A percentile compares a stretch with the other conserved stretches of the same genome.
Evolutionary conservation across 1,140 invertebrate genomes (phyloP).

Genomic region (Cephus cinctus): DNA sequence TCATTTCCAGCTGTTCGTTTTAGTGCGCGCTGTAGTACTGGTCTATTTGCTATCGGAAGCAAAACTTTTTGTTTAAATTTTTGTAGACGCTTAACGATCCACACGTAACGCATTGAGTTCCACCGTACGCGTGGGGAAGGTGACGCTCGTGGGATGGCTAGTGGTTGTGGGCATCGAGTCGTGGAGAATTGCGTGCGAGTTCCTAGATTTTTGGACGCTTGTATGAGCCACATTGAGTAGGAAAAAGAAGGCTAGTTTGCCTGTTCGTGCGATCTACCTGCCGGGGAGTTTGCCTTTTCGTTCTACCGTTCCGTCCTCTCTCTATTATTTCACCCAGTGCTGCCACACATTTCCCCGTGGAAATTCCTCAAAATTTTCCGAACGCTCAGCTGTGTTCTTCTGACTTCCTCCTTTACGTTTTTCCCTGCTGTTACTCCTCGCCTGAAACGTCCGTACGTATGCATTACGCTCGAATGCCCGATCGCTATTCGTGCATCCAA

Average conservation of each 20-base stretch:
- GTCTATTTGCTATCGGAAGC: no score
- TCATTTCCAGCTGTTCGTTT: conserved; percentile 36
- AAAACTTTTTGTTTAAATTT: no score
- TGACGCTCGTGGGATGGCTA: background rate
- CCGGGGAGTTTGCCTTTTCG: background rate
- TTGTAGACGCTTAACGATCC: no score
- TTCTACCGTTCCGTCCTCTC: background rate
- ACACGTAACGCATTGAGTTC: no score
- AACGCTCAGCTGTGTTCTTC: no score
- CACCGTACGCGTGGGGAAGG: no score
- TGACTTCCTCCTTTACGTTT: no score
- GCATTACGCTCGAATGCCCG: conserved; percentile 17
- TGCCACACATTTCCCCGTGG: background rate
- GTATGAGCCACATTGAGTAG: background rate
- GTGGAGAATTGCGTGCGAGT: background rate
- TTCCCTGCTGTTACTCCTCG: background rate
- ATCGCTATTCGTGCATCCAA: conserved; percentile 5
- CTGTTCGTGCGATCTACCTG: background rate
- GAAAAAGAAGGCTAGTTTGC: background rate
- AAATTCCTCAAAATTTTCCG: background rate
- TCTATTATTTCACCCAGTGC: background rate
- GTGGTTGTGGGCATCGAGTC: background rate
- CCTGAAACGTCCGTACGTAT: background rate
- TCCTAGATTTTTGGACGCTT: no score
- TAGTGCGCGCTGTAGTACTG: conserved; percentile 15